Evolutionary conservation across 2,888 invertebrate species (phyloP).

Genomic region (Agrotis ipsilon): DNA sequence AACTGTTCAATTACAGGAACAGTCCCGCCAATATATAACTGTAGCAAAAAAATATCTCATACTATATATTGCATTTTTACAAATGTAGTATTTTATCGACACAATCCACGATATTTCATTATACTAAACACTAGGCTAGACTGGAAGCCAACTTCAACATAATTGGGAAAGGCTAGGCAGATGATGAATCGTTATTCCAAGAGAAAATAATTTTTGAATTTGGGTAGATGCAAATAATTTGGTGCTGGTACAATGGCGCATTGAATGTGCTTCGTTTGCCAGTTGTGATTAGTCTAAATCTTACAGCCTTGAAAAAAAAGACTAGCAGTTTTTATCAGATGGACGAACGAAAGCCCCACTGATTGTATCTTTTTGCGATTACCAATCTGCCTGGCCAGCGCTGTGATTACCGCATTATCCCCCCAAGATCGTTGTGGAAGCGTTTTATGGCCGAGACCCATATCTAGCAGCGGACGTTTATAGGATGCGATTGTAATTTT

Average conservation of each 20-base stretch:
- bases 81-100: too few relatives aligned
- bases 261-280: background rate
- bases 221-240: background rate
- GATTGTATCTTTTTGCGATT: constrained; percentile 51
- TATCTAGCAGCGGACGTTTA: constrained; percentile 41
- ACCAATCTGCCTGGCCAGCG: constrained; percentile 46
- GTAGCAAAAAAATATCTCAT: too few relatives aligned
- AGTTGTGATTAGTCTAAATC: background rate
- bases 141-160: too few relatives aligned
- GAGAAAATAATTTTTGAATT: background rate
- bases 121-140: too few relatives aligned
- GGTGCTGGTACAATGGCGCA: background rate
- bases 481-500: constrained; percentile 41
- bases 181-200: background rate
- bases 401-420: constrained; percentile 38
- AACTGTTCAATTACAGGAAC: background rate
- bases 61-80: too few relatives aligned
- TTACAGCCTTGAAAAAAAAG: constrained; percentile 21
- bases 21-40: too few relatives aligned
- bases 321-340: constrained; percentile 28
- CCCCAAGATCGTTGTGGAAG: constrained; percentile 46
- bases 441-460: constrained; percentile 46
- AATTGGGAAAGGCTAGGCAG: too few relatives aligned
- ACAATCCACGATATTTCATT: too few relatives aligned
- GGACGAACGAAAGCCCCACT: constrained; percentile 8